Evolutionary conservation across 2,113 vertebrate species (phyloP).

Genomic region (Petromus typicus): DNA sequence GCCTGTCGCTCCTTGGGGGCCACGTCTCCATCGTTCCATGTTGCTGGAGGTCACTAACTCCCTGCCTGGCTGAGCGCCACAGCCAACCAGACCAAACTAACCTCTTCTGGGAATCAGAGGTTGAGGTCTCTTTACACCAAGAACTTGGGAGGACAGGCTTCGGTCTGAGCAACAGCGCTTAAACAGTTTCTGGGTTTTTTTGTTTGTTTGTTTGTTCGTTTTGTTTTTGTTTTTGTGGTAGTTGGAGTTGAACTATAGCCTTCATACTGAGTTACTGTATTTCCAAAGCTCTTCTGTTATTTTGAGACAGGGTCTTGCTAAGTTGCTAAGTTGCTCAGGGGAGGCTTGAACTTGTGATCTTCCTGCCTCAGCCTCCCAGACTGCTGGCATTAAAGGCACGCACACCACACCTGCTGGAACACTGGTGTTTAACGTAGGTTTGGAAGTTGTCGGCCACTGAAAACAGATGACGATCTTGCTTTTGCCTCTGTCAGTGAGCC

Average conservation of each 20-base stretch:
- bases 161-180: not conserved
- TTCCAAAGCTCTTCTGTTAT: not conserved
- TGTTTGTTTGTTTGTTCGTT: no score
- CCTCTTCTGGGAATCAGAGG: not conserved
- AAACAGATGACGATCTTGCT: not conserved
- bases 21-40: not conserved
- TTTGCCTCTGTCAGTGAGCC: not conserved
- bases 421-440: not conserved
- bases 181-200: not conserved
- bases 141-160: not conserved
- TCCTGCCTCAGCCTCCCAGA: not conserved
- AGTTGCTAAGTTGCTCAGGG: not conserved
- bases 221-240: not conserved
- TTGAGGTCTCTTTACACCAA: not conserved
- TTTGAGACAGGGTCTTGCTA: not conserved
- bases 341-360: not conserved
- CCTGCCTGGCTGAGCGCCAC: rapidly evolving
- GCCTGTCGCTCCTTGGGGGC: no score
- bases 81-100: not conserved
- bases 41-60: not conserved
- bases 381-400: not conserved
- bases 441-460: not conserved
- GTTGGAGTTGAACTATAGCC: not conserved
- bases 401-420: not conserved
- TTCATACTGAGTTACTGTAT: not conserved